Conservation (phyloP, 1,140 invertebrate genomes). For the Drosophila kepulauana region DNA sequence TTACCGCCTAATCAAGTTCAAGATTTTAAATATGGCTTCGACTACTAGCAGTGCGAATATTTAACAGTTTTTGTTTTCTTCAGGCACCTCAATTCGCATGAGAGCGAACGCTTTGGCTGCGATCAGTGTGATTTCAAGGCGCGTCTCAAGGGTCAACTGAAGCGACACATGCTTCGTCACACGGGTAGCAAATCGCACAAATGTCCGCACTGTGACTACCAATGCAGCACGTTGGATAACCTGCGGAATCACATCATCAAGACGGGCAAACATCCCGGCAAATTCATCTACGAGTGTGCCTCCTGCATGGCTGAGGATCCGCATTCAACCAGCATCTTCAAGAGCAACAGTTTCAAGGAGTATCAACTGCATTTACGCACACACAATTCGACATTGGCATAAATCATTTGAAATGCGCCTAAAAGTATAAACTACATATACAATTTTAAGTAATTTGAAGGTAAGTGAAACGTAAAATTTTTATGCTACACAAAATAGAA, state of each 20-base stretch:
- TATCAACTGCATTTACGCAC: slow-evolving; percentile 55
- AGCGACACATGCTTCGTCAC: slow-evolving; percentile 91
- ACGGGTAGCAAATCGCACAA: slow-evolving; percentile 93
- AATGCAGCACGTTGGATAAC: slow-evolving; percentile 93
- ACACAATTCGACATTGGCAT: slow-evolving; percentile 22
- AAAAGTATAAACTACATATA: neutral
- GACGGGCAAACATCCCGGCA: slow-evolving; percentile 91
- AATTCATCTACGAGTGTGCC: slow-evolving; percentile 91
- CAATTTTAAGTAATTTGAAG: neutral
- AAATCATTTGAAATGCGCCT: neutral
- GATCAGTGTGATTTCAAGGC: slow-evolving; percentile 88
- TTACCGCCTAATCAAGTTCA: slow-evolving; percentile 66
- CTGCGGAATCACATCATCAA: slow-evolving; percentile 93
- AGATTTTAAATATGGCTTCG: slow-evolving; percentile 76
- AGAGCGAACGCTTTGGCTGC: slow-evolving; percentile 87
- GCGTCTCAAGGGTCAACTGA: slow-evolving; percentile 89
- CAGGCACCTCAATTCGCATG: slow-evolving; percentile 67
- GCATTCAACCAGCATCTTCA: slow-evolving; percentile 48
- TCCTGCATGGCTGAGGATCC: slow-evolving; percentile 86
- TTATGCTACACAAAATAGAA: neutral
- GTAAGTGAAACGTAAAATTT: neutral
- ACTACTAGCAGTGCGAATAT: slow-evolving; percentile 23
- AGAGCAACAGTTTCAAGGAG: slow-evolving; percentile 67
- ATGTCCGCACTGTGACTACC: slow-evolving; percentile 93
- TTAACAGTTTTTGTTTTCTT: slow-evolving; percentile 24